phyloP scores from a whole-genome alignment of 2,888 invertebrate genomes.

The Empis stercorea region DNA sequence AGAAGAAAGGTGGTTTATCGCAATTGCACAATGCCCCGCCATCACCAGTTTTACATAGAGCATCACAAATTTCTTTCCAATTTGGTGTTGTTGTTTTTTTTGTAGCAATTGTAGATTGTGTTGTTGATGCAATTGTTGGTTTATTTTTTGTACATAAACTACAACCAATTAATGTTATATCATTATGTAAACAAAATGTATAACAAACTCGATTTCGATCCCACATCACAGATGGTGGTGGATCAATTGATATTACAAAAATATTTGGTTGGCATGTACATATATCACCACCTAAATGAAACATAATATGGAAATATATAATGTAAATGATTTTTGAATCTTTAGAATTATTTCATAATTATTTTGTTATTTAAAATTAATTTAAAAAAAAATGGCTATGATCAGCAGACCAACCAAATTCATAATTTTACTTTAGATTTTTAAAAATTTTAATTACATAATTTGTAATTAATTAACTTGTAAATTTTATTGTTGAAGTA shows the following conservation, averaged over 20 bases:
- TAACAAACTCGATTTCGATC: slow-evolving; percentile 21
- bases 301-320: no score
- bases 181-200: slow-evolving; percentile 23
- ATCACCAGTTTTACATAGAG: slow-evolving; percentile 51
- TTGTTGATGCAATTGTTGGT: slow-evolving; percentile 5
- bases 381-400: no score
- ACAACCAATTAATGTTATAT: slow-evolving; percentile 25
- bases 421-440: no score
- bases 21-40: slow-evolving; percentile 68
- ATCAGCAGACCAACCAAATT: no score
- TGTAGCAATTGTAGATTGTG: slow-evolving; percentile 2
- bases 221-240: background rate
- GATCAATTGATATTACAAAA: background rate
- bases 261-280: slow-evolving; percentile 15
- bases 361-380: no score
- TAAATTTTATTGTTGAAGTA: no score
- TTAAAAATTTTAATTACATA: no score
- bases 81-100: slow-evolving; percentile 18
- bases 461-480: no score
- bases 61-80: slow-evolving; percentile 52
- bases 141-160: slow-evolving; percentile 21
- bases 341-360: no score
- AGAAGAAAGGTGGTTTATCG: slow-evolving; percentile 48
- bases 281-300: slow-evolving; percentile 19
- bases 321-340: no score